These are phyloP conservation scores for Artibeus jamaicensis DNA, from an alignment of 2,797 vertebrate genomes.

Conservation along the genomic window DNA sequence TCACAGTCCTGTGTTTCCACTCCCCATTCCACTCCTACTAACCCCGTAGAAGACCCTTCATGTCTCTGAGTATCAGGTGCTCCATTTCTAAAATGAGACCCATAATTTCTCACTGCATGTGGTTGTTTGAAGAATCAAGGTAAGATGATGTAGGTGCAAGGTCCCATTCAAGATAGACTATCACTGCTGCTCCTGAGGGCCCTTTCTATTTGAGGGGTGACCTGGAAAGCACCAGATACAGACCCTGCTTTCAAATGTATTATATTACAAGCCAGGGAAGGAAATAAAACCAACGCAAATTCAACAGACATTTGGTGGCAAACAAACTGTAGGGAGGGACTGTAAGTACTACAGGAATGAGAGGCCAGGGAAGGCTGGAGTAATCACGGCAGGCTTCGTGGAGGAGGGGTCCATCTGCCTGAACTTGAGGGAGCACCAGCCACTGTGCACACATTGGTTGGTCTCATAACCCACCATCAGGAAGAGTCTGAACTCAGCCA, in stretches of 20 bases:
- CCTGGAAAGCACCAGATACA: not conserved
- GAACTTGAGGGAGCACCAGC: not conserved
- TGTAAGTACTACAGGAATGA: not conserved
- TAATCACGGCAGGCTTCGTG: not conserved
- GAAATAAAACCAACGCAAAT: not conserved
- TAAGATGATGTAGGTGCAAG: not conserved
- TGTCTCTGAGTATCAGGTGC: not conserved
- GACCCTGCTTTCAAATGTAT: not conserved
- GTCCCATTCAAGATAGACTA: not conserved
- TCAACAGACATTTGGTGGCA: not conserved
- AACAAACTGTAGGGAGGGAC: too few relatives aligned
- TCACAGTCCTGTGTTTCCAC: not conserved
- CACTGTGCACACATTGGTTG: not conserved
- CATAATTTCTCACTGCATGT: not conserved
- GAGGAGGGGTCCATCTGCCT: not conserved
- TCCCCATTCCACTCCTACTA: not conserved
- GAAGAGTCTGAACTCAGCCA: not conserved
- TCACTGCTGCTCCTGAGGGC: not conserved
- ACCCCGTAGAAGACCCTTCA: not conserved
- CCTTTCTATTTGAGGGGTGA: not conserved
- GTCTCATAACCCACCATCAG: not conserved
- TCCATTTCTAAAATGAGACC: not conserved
- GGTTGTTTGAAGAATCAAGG: not conserved
- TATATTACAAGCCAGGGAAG: not conserved
- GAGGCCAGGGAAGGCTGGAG: not conserved